phyloP scores from a whole-genome alignment of 1,140 invertebrate species.

The Hesperophylax magnus region DNA sequence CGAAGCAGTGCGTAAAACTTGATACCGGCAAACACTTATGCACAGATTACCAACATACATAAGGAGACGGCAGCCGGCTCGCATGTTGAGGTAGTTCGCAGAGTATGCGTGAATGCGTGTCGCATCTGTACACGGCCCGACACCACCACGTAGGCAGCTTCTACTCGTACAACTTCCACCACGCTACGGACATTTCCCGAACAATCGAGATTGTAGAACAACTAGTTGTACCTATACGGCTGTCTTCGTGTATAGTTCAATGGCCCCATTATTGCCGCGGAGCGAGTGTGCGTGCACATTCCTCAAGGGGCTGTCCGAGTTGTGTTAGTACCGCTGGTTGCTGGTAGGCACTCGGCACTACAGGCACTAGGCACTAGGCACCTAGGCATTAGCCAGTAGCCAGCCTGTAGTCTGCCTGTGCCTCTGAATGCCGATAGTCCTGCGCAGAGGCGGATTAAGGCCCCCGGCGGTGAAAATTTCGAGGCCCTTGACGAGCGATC shows the following conservation, averaged over 20 bases:
- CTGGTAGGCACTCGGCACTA: neutral
- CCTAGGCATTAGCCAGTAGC: neutral
- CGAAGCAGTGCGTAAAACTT: no score
- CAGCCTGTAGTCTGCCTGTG: no score
- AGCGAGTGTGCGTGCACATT: constrained; percentile 44
- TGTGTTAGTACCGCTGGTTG: neutral
- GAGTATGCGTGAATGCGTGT: constrained; percentile 18
- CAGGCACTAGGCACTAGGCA: no score
- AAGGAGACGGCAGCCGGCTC: no score
- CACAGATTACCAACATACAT: no score
- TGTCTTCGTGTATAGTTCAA: constrained; percentile 45
- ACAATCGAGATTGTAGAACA: constrained; percentile 38
- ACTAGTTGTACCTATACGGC: constrained; percentile 32
- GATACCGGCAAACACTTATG: no score
- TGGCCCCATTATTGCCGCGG: constrained; percentile 45
- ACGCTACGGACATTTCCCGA: constrained; percentile 2
- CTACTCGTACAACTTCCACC: neutral
- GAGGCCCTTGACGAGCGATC: no score
- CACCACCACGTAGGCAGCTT: neutral
- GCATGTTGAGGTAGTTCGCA: no score
- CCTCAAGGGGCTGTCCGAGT: constrained; percentile 5
- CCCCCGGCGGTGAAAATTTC: no score
- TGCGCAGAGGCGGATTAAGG: no score
- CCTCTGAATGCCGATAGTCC: no score
- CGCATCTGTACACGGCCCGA: neutral